phyloP scores from a whole-genome alignment of 2,797 vertebrate species.

The Artibeus lituratus region DNA sequence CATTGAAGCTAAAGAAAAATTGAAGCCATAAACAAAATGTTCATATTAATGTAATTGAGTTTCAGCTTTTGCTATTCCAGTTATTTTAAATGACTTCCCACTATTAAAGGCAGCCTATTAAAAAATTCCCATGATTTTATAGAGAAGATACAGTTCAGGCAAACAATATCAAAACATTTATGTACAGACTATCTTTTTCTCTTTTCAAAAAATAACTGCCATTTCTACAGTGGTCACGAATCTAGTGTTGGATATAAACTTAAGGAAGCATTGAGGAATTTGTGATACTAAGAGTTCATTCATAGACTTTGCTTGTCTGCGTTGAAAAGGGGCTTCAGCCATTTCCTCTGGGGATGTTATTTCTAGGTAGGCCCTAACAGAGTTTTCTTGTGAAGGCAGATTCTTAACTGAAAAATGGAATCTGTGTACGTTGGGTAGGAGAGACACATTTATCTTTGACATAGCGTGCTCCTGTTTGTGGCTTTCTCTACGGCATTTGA shows the following conservation, averaged over 20 bases:
- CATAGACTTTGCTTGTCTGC: constrained; percentile 45
- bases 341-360: constrained; percentile 55
- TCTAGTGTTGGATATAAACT: neutral
- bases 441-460: constrained; percentile 43
- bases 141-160: neutral
- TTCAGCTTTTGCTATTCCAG: neutral
- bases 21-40: neutral
- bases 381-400: constrained; percentile 50
- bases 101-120: neutral
- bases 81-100: neutral
- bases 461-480: neutral
- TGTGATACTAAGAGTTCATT: constrained; percentile 33
- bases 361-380: constrained; percentile 49
- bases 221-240: neutral
- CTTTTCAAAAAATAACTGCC: constrained; percentile 11
- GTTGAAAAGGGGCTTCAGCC: constrained; percentile 49
- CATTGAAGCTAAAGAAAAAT: constrained; percentile 17
- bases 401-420: constrained; percentile 49
- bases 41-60: neutral
- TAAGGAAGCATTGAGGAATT: neutral
- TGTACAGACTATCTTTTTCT: neutral
- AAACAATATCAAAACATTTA: neutral
- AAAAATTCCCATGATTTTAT: neutral
- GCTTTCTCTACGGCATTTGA: constrained; percentile 15
- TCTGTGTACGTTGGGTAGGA: constrained; percentile 15